These are phyloP conservation scores for Cinclus mexicanus DNA, from an alignment of 2,113 vertebrate species.

Conservation along the genomic window DNA sequence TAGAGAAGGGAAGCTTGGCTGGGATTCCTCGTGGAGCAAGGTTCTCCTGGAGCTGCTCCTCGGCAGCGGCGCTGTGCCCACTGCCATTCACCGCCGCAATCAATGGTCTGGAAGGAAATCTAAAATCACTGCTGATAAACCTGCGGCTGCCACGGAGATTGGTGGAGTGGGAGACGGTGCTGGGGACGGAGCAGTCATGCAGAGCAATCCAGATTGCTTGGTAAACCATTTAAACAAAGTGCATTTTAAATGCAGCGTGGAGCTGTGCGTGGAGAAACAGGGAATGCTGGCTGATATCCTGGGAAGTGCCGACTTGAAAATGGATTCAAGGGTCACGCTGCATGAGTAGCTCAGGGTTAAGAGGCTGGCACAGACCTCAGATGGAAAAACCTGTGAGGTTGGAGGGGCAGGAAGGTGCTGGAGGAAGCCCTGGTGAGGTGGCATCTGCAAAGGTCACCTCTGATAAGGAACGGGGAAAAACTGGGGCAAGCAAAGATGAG, in stretches of 20 bases:
- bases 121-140: constrained; percentile 37
- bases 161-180: constrained; percentile 31
- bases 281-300: background rate
- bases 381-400: background rate
- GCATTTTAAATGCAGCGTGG: background rate
- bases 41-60: constrained; percentile 20
- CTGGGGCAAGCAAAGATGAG: background rate
- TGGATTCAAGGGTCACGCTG: background rate
- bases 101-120: constrained; percentile 46
- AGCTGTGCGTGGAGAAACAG: background rate
- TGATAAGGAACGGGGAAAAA: background rate
- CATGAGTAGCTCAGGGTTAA: background rate
- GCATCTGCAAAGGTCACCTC: background rate
- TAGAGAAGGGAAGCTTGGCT: background rate
- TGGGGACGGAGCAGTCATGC: constrained; percentile 29
- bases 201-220: constrained; percentile 20
- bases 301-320: background rate
- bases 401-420: background rate
- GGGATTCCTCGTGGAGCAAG: background rate
- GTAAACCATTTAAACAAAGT: constrained; percentile 35
- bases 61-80: fast-evolving
- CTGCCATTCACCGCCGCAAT: background rate
- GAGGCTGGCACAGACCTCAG: background rate
- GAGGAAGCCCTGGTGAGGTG: background rate
- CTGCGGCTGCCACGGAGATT: background rate